phyloP scores from a whole-genome alignment of 2,797 vertebrate species.

The Cossypha heuglini region DNA sequence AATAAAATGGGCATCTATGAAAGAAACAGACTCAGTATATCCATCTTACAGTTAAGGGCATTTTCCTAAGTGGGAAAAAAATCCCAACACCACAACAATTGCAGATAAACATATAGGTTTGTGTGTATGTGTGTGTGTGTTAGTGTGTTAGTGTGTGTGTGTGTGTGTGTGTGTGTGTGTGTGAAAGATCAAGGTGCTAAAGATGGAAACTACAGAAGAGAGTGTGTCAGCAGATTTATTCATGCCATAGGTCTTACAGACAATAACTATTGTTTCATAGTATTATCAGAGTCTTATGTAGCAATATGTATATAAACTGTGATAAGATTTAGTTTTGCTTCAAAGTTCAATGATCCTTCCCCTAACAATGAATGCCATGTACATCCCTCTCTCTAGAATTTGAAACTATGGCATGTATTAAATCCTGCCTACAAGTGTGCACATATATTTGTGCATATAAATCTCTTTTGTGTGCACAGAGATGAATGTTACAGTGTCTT shows the following conservation, averaged over 20 bases:
- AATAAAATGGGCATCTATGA: background rate
- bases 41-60: background rate
- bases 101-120: background rate
- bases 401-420: background rate
- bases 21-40: background rate
- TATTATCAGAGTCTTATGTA: background rate
- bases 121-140: too few species aligned
- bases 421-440: background rate
- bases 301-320: background rate
- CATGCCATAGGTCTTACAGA: background rate
- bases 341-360: background rate
- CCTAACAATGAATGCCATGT: background rate
- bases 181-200: background rate
- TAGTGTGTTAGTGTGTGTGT: background rate
- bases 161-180: too few species aligned
- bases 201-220: background rate
- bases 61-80: background rate
- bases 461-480: background rate
- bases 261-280: background rate
- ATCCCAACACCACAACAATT: rapidly evolving
- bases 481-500: background rate
- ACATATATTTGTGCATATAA: background rate
- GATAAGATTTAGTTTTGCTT: background rate
- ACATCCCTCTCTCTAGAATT: background rate
- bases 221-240: background rate